phyloP scores from a whole-genome alignment of 2,888 invertebrate genomes.

The Mythimna lalbum region DNA sequence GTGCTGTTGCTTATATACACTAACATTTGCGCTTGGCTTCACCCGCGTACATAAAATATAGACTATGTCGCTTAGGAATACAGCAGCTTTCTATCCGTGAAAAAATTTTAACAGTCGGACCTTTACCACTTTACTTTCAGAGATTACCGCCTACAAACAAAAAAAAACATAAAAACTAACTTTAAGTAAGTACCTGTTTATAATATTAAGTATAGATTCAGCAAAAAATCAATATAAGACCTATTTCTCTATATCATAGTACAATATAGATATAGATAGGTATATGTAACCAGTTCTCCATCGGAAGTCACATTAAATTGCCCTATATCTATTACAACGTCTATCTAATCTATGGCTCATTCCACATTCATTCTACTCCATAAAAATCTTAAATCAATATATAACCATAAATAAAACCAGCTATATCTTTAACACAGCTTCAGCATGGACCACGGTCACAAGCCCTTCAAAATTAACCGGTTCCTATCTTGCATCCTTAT shows the following conservation, averaged over 20 bases:
- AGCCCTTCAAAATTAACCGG: slow-evolving; percentile 90
- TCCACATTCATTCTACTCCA: slow-evolving; percentile 54
- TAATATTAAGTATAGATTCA: no score
- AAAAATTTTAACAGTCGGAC: no score
- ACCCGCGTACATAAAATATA: no score
- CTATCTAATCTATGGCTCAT: slow-evolving; percentile 48
- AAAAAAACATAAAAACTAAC: no score
- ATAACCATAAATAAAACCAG: slow-evolving; percentile 83
- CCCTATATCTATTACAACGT: slow-evolving; percentile 36
- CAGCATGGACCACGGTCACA: slow-evolving; percentile 81
- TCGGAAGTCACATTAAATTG: slow-evolving; percentile 22
- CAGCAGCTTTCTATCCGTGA: no score
- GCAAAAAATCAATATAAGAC: neutral
- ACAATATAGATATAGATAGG: no score
- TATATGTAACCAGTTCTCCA: neutral
- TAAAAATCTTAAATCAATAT: slow-evolving; percentile 82
- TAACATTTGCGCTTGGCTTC: no score
- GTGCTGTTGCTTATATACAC: no score
- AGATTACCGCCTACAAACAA: no score
- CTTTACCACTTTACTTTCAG: no score
- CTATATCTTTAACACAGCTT: slow-evolving; percentile 75
- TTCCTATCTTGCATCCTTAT: slow-evolving; percentile 76
- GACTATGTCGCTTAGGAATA: no score
- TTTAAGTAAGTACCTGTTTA: no score
- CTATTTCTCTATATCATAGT: neutral